Conservation (phyloP, 2,888 invertebrate genomes). For the Heliconius charithonia region DNA sequence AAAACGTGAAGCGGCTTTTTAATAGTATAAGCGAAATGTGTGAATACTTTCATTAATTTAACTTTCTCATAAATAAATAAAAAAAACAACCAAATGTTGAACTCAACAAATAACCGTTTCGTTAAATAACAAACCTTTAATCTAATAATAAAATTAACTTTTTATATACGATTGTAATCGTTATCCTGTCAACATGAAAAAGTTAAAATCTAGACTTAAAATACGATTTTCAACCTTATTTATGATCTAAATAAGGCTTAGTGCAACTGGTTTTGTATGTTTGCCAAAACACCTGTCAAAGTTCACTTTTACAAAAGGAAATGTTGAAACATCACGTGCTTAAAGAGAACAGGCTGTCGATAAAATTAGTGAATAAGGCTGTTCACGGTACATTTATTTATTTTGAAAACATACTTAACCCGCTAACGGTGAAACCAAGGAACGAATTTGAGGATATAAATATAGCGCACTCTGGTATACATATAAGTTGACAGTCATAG, state of each 20-base stretch:
- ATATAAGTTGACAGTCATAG: not conserved
- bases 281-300: constrained; percentile 38
- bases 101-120: constrained; percentile 40
- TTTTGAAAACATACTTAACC: constrained; percentile 4
- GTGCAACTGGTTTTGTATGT: not conserved
- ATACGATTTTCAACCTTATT: constrained; percentile 2
- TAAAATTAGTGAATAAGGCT: constrained; percentile 26
- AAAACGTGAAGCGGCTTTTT: not conserved
- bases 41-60: not conserved
- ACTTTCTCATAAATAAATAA: constrained; percentile 14
- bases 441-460: not conserved
- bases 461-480: not conserved
- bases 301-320: constrained; percentile 41
- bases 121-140: constrained; percentile 31
- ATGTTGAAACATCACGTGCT: constrained; percentile 52
- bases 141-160: constrained; percentile 39
- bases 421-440: not conserved
- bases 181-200: constrained; percentile 38
- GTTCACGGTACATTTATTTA: constrained; percentile 31
- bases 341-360: constrained; percentile 50
- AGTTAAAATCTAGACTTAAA: not conserved
- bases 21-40: not conserved
- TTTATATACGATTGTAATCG: constrained; percentile 42
- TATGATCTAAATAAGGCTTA: not conserved
- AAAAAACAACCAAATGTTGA: constrained; percentile 18